phyloP scores from a whole-genome alignment of 2,888 invertebrate genomes.

The Xestoiulus laeticollis region DNA sequence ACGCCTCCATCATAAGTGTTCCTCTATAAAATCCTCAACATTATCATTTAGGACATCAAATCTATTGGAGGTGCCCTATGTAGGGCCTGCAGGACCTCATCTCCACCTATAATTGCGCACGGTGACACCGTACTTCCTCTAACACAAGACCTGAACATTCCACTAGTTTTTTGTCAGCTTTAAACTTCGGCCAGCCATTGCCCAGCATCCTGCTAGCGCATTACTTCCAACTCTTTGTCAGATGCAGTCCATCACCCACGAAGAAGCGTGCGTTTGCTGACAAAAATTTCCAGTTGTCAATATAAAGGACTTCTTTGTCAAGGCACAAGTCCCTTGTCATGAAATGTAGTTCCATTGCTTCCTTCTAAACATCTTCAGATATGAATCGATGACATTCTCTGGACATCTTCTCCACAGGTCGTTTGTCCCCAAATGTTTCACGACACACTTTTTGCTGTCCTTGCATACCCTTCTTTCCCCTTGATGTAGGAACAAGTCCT shows the following conservation, averaged over 20 bases:
- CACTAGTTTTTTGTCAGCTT: neutral
- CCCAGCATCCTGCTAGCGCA: neutral
- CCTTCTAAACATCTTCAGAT: neutral
- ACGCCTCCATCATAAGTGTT: no score
- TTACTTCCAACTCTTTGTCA: neutral
- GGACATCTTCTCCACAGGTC: neutral
- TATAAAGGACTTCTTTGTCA: neutral
- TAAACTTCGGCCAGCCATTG: neutral
- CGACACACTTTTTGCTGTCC: neutral
- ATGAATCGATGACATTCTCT: neutral
- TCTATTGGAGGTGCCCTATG: no score
- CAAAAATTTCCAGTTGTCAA: neutral
- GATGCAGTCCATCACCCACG: neutral
- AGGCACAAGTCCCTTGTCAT: neutral
- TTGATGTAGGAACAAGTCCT: no score
- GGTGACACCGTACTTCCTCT: no score
- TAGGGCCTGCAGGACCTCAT: no score
- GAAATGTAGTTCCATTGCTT: no score
- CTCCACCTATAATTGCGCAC: constrained; percentile 52
- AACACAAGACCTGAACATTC: constrained; percentile 39
- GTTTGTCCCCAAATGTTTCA: neutral
- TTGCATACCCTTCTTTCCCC: no score
- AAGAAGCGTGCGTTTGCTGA: neutral
- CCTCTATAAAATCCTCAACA: no score
- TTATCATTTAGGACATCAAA: no score